Conservation (phyloP, 2,888 invertebrate species). For the Choristoneura rosaceana region DNA sequence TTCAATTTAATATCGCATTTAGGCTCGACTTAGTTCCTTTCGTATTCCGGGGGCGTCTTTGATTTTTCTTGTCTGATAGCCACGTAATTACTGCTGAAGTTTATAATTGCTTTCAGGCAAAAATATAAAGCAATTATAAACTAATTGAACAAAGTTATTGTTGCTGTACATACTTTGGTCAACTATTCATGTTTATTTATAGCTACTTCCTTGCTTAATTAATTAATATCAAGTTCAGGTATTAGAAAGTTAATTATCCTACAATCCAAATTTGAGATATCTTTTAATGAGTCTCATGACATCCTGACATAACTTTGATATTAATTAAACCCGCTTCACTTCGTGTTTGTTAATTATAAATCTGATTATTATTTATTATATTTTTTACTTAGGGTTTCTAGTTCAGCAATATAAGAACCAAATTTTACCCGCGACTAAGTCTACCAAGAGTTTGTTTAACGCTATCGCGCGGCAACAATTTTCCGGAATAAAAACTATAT, state of each 20-base stretch:
- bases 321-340: not conserved
- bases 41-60: not conserved
- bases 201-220: not conserved
- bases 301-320: not conserved
- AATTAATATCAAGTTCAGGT: not conserved
- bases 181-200: not conserved
- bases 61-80: not conserved
- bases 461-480: too few relatives aligned
- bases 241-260: not conserved
- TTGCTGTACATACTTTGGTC: not conserved
- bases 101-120: not conserved
- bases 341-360: too few relatives aligned
- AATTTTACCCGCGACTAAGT: too few relatives aligned
- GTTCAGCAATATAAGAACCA: too few relatives aligned
- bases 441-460: too few relatives aligned
- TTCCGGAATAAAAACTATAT: too few relatives aligned
- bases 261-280: not conserved
- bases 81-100: not conserved
- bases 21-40: not conserved
- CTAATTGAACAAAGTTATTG: not conserved
- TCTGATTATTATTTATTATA: too few relatives aligned
- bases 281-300: not conserved
- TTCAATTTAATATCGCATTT: slow-evolving; percentile 21
- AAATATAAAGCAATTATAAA: not conserved
- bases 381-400: too few relatives aligned